Evolutionary conservation across 1,140 invertebrate species (phyloP).

Genomic region (Proctacanthus coquilletti): DNA sequence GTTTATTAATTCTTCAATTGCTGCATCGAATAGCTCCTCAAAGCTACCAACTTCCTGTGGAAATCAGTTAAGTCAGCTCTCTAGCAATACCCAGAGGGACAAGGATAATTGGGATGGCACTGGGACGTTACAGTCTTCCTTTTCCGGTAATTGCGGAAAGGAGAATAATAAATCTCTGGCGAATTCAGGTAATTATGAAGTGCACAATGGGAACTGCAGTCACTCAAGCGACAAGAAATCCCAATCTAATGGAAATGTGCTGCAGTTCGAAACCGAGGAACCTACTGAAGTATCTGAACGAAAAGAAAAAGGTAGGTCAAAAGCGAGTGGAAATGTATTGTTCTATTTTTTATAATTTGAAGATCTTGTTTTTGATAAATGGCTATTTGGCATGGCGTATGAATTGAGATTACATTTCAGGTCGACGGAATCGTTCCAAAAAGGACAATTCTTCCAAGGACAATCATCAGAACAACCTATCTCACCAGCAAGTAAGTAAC

Average conservation of each 20-base stretch:
- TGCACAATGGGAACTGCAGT: background rate
- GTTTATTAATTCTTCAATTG: conserved; percentile 8
- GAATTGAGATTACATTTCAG: too few relatives aligned
- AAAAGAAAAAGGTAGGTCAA: conserved; percentile 18
- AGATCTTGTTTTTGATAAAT: too few relatives aligned
- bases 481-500: conserved; percentile 6
- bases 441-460: conserved; percentile 26
- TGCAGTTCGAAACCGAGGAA: conserved; percentile 20
- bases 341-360: too few relatives aligned
- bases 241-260: conserved; percentile 15
- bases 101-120: background rate
- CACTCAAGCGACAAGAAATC: conserved; percentile 4
- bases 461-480: conserved; percentile 28
- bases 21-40: too few relatives aligned
- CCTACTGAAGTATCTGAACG: conserved; percentile 9
- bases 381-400: too few relatives aligned
- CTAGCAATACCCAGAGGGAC: too few relatives aligned
- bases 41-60: too few relatives aligned
- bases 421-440: conserved; percentile 26
- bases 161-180: background rate
- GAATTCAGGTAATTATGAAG: too few relatives aligned
- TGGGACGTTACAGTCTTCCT: too few relatives aligned
- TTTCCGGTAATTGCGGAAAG: background rate
- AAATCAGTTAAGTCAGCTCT: too few relatives aligned
- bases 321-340: background rate